Conservation (phyloP, 1,140 invertebrate genomes). For the Megalopta genalis region DNA sequence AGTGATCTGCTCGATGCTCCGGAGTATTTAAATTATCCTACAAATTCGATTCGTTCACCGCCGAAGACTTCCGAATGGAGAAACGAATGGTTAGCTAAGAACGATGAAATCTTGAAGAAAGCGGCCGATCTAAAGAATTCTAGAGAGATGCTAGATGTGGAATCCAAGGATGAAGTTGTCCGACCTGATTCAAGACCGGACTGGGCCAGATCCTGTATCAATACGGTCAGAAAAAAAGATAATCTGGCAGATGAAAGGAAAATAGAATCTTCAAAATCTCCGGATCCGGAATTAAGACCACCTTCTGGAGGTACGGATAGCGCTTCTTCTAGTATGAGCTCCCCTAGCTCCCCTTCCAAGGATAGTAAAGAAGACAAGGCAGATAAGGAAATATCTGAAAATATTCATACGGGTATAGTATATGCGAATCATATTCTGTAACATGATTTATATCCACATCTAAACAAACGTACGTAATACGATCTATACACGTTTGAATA, state of each 20-base stretch:
- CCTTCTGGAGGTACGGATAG: slow-evolving; percentile 74
- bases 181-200: slow-evolving; percentile 70
- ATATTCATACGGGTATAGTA: slow-evolving; percentile 73
- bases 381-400: slow-evolving; percentile 75
- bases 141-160: slow-evolving; percentile 57
- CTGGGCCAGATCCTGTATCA: slow-evolving; percentile 72
- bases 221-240: slow-evolving; percentile 69
- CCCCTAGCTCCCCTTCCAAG: slow-evolving; percentile 75
- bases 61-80: slow-evolving; percentile 77
- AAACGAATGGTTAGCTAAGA: slow-evolving; percentile 76
- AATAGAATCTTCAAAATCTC: slow-evolving; percentile 60
- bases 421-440: slow-evolving; percentile 21
- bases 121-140: slow-evolving; percentile 59
- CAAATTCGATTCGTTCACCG: slow-evolving; percentile 68
- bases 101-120: slow-evolving; percentile 74
- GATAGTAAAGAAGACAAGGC: slow-evolving; percentile 78
- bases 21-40: slow-evolving; percentile 69
- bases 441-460: slow-evolving; percentile 20
- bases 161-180: slow-evolving; percentile 56
- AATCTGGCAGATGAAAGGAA: slow-evolving; percentile 59
- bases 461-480: slow-evolving; percentile 25
- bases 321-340: slow-evolving; percentile 77
- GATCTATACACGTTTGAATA: slow-evolving; percentile 12
- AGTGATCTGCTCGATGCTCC: slow-evolving; percentile 63
- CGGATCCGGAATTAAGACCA: slow-evolving; percentile 73